Evolutionary conservation across 2,888 invertebrate genomes (phyloP).

Genomic region (Neoaliturus tenellus): DNA sequence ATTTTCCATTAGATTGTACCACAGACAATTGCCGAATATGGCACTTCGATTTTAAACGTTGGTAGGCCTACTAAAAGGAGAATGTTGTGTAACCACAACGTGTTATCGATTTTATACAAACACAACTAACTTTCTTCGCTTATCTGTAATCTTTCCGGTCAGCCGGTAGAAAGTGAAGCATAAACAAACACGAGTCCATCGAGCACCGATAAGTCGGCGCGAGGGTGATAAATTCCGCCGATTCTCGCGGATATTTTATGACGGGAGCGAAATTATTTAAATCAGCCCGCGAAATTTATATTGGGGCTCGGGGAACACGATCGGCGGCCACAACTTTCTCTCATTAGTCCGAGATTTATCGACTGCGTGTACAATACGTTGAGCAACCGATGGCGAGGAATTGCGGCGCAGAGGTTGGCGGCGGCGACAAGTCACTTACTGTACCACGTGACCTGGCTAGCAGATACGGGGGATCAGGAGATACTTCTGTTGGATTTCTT

Average conservation of each 20-base stretch:
- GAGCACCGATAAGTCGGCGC: conserved; percentile 2
- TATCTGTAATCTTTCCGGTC: neutral
- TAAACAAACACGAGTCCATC: conserved; percentile 22
- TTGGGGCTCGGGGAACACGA: conserved; percentile 45
- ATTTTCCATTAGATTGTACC: too few species aligned
- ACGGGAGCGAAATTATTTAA: conserved; percentile 49
- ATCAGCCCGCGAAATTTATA: conserved; percentile 46
- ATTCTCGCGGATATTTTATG: conserved; percentile 11
- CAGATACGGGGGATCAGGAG: too few species aligned
- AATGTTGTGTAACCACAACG: too few species aligned
- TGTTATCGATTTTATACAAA: too few species aligned
- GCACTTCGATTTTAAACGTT: too few species aligned
- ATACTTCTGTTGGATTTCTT: too few species aligned
- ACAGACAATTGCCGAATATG: too few species aligned
- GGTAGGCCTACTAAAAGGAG: too few species aligned
- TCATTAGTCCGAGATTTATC: conserved; percentile 49
- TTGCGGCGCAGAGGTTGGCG: neutral
- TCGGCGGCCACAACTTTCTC: conserved; percentile 42
- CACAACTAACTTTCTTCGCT: neutral
- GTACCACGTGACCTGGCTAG: neutral
- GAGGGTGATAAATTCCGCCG: neutral
- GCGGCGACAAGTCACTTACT: neutral
- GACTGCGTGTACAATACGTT: conserved; percentile 39
- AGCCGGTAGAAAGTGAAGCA: conserved; percentile 5
- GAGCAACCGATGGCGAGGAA: conserved; percentile 15